A percentile compares a stretch with the other conserved stretches of the same genome.
Conservation (phyloP, 1,140 invertebrate genomes). For the Drosophila eugracilis region DNA sequence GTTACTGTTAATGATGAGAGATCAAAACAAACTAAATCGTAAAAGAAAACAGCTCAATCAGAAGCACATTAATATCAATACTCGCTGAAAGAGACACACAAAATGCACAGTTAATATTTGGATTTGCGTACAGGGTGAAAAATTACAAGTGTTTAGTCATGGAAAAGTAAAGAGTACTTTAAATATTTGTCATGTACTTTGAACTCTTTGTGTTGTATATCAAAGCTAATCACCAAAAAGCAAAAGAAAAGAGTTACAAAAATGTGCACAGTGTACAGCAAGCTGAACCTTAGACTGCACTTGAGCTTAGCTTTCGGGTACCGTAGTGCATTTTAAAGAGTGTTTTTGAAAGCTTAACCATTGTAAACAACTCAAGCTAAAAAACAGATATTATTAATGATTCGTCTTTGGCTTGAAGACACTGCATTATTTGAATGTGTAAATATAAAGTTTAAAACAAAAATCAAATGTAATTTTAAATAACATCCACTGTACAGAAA, state of each 20-base stretch:
- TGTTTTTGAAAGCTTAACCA: slow-evolving; percentile 10
- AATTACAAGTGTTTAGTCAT: slow-evolving; percentile 9
- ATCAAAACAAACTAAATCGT: neutral
- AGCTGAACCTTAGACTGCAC: slow-evolving; percentile 51
- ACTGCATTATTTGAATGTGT: slow-evolving; percentile 23
- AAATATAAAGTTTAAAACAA: slow-evolving; percentile 30
- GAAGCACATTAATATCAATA: neutral
- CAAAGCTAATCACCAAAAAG: neutral
- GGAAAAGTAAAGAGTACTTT: neutral
- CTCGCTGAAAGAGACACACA: neutral
- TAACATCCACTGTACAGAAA: slow-evolving; percentile 60
- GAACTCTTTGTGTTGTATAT: slow-evolving; percentile 8
- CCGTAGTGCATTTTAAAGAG: slow-evolving; percentile 46
- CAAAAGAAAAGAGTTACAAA: neutral
- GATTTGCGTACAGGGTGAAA: slow-evolving; percentile 25
- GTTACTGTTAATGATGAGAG: neutral
- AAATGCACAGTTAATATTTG: slow-evolving; percentile 10
- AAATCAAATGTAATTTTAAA: slow-evolving; percentile 4
- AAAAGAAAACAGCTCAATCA: neutral
- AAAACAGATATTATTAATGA: neutral
- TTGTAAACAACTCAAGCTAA: neutral
- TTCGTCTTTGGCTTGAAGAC: neutral
- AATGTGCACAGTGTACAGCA: slow-evolving; percentile 43
- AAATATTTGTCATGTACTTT: slow-evolving; percentile 5
- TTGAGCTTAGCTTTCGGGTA: slow-evolving; percentile 56